Evolutionary conservation across 37 sponge, comb jelly and placozoan species (phyloP), one percentile per base, ranked within the genome.

Genomic region (Tethya wilhelma): DNA sequence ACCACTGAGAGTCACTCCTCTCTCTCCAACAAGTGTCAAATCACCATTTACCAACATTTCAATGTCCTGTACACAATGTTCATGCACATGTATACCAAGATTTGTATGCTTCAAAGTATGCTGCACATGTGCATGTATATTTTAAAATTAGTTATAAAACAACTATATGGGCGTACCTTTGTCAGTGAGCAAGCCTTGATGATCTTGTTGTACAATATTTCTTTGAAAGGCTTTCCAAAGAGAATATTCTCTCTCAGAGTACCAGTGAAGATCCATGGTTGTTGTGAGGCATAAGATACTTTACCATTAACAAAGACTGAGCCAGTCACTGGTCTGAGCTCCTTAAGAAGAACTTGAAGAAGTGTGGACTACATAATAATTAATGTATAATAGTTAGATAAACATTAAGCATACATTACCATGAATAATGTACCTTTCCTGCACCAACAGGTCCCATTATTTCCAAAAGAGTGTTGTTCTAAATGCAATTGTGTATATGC

Each of bases 1-100:
- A 17, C 97, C 97, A 91, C 94, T 96, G 38, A 93, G 81, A 25
- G 94, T 93, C 42, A 93, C 91, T 63, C 97, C 97, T 56, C 90
- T 88, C 78, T 90, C 94, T 19, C 97, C 97, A 2, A 93, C 90
- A 31, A 79, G 71, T 8, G 97, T 96, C 67, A 55, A 70, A 56
- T 96, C 97, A 44, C 97, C 92, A 64, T 57, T 11, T 33, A 84
- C 79, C n/a, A 96, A 67, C 30, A 65, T 42, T 6, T 76, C 68
- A 26, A 96, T 71, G 58, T 96, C 97, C 89, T 91, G 60, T 7
- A 4, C 1, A 8, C 31, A 30, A n/a, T n/a, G n/a, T n/a, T n/a
- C n/a, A n/a, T n/a, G n/a, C n/a, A n/a, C n/a, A n/a, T n/a, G n/a
- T n/a, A n/a, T n/a, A n/a, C n/a, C n/a, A n/a, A n/a, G n/a, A n/a